phyloP scores from a whole-genome alignment of 2,797 vertebrate species.

The Chelidonichthys spinosus region DNA sequence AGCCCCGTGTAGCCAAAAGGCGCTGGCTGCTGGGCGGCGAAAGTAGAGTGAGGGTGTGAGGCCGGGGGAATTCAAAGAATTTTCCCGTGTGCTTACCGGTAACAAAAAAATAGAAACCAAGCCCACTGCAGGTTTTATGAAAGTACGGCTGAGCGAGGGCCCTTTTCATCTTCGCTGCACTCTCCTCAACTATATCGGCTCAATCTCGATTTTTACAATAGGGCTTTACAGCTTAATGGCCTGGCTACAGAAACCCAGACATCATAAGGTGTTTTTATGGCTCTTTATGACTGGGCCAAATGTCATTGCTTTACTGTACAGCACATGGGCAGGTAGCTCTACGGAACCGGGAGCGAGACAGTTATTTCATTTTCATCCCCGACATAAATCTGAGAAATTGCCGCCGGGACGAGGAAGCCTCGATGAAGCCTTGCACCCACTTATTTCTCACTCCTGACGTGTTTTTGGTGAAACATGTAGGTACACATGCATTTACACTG shows the following conservation, averaged over 20 bases:
- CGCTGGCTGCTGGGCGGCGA: conserved; percentile 58
- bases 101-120: conserved; percentile 43
- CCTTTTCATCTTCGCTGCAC: conserved; percentile 70
- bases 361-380: conserved; percentile 26
- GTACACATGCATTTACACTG: background rate
- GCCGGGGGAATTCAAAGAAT: conserved; percentile 78
- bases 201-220: conserved; percentile 75
- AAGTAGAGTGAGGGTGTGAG: conserved; percentile 67
- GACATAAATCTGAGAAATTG: conserved; percentile 14
- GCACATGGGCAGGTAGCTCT: conserved; percentile 21
- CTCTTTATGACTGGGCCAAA: conserved; percentile 70
- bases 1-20: conserved; percentile 34
- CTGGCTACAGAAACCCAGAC: conserved; percentile 76
- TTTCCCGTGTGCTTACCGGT: conserved; percentile 65
- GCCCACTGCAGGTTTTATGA: conserved; percentile 68
- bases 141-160: conserved; percentile 54
- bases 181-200: conserved; percentile 65
- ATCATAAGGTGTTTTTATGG: conserved; percentile 77
- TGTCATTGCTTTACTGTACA: conserved; percentile 68
- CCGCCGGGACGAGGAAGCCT: conserved; percentile 10
- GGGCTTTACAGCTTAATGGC: conserved; percentile 80
- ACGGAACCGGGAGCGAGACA: conserved; percentile 1
- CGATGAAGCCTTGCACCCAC: background rate
- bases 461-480: too few species aligned
- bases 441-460: background rate